Base-by-base conservation (phyloP, 2,797 vertebrate species). In the Artibeus jamaicensis region DNA sequence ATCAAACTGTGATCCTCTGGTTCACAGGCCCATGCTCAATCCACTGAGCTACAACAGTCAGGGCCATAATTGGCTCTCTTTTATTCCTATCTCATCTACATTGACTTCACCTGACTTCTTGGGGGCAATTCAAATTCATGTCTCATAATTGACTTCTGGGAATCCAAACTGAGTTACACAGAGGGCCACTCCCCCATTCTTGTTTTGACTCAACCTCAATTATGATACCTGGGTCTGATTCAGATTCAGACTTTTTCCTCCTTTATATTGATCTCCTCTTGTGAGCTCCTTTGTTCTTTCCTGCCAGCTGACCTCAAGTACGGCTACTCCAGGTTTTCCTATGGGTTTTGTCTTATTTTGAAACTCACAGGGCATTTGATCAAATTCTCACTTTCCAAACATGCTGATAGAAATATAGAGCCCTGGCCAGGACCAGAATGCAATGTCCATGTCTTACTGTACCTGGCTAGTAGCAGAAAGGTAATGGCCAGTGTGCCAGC, bases 371-470 rank as follows among this genome's bases (percentile, higher is more conserved):
- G 4, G 11, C 67, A 1, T 90, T 74, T 76, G 44, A n/a, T 44
- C 6, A 86, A 48, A 0, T 39, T 82, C 8, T 16, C 19, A 57
- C 22, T 93, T 73, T 42, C 6, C 8, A 0, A 9, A 78, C 15
- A 4, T 44, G 10, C 32, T 39, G 1, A 6, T 29, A 15, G 3
- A 78, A 11, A 14, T 78, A 11, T 24, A 46, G 21, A 50, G 15
- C 9, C 19, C 21, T 73, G 16, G 2, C 4, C 24, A 73, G 29
- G 37, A 6, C 12, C 32, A 57, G 4, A 1, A 9, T 82, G 4
- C 3, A 55, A 10, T 0, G 22, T 4, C 2, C 2, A 39, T 6
- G 16, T 34, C n/a, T 46, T 22, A 1, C 2, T 9, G 5, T 1
- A 48, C 24, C 5, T 95, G 67, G 7, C 22, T 34, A 12, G 3